Evolutionary conservation across 1,140 invertebrate species (phyloP).

Genomic region (Drosophila bocki): DNA sequence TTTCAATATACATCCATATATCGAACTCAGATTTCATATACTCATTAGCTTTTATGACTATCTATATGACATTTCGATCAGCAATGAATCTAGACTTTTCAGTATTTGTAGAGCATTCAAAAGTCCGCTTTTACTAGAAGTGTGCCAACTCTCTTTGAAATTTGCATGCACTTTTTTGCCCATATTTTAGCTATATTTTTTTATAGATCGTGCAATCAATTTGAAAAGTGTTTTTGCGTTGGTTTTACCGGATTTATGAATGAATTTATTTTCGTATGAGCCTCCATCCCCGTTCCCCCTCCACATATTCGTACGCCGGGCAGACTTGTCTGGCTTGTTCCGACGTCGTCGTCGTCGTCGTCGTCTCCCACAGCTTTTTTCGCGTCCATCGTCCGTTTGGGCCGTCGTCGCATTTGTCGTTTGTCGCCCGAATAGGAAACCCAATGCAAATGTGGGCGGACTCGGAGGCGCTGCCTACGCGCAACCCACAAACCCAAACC

Average conservation of each 20-base stretch:
- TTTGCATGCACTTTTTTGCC: slow-evolving; percentile 46
- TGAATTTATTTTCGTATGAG: slow-evolving; percentile 79
- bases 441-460: slow-evolving; percentile 77
- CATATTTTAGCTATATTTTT: slow-evolving; percentile 45
- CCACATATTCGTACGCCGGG: slow-evolving; percentile 43
- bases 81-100: not conserved
- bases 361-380: slow-evolving; percentile 54
- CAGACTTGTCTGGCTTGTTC: slow-evolving; percentile 75
- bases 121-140: not conserved
- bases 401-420: slow-evolving; percentile 76
- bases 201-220: slow-evolving; percentile 77
- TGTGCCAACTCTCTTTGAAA: slow-evolving; percentile 5
- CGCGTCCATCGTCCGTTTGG: slow-evolving; percentile 38
- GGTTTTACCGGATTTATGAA: slow-evolving; percentile 84
- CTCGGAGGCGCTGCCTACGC: slow-evolving; percentile 71
- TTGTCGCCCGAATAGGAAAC: slow-evolving; percentile 78
- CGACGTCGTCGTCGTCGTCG: slow-evolving; percentile 31
- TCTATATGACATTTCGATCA: not conserved
- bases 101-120: slow-evolving; percentile 11
- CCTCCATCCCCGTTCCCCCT: slow-evolving; percentile 12
- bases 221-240: slow-evolving; percentile 78
- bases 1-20: too few species aligned
- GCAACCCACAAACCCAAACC: slow-evolving; percentile 74
- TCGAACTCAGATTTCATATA: too few species aligned
- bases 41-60: too few species aligned